Evolutionary conservation across 2,113 vertebrate species (phyloP), one percentile per base, ranked within the genome.

Genomic region (Sinocyclocheilus anophthalmus): DNA sequence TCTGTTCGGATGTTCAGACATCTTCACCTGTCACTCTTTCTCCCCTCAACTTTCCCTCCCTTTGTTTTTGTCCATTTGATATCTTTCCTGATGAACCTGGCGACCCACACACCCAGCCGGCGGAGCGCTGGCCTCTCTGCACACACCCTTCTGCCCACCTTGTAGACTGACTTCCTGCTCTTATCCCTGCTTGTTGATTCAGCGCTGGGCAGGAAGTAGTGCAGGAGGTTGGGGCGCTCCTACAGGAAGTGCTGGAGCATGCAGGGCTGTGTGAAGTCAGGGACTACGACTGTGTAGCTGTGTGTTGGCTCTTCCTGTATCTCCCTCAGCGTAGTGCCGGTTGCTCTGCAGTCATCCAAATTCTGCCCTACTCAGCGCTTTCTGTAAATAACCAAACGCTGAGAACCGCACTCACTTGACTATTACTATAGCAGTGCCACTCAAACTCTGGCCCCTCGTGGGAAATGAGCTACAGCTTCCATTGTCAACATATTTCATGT

Each of bases 211-310:
- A 81, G 87, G 89, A 90, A 87, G 85, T 82, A 30, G 78, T n/a
- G 61, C 57, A 24, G 76, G 81, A 72, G 89, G 89, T 87, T n/a
- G 33, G 48, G 2, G 73, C 33, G 33, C 75, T 50, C 89, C 83
- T 86, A 84, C 73, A 87, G 88, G 88, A 88, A 86, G 78, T 79
- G 37, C n/a, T 55, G 85, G 84, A 89, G 86, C 86, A 87, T 50
- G 88, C 87, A 39, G 37, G 69, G 53, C 76, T 76, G 69, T 87
- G 83, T 85, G 80, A 69, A 55, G 80, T 75, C 76, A 48, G 59
- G 63, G 57, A 77, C 88, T 57, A 16, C 61, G 30, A 72, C 42
- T 18, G 13, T 67, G 59, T 82, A 83, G 81, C 87, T 89, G 88
- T 84, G 75, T 65, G 65, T 63, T 42, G 18, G 48, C 63, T 69